These are phyloP conservation scores for Mirza zaza DNA, from an alignment of 2,113 vertebrate species.

Conservation along the genomic window DNA sequence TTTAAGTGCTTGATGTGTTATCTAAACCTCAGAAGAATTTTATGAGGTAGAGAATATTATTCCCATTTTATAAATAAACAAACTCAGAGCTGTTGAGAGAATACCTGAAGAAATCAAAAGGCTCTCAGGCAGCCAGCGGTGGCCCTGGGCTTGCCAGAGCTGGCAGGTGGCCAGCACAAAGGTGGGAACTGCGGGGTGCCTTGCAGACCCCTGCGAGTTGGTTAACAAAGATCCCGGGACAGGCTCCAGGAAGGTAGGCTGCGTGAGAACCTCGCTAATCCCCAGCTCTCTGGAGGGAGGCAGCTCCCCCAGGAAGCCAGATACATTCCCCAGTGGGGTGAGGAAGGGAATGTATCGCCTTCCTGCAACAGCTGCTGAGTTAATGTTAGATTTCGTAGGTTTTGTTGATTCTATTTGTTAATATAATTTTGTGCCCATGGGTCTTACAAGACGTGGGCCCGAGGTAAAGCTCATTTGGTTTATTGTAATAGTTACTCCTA, in stretches of 20 bases:
- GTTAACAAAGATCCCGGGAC: background rate
- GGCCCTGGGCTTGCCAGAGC: background rate
- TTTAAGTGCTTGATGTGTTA: background rate
- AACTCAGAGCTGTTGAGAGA: background rate
- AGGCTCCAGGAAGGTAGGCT: background rate
- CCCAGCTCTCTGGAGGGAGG: background rate
- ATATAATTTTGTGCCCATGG: background rate
- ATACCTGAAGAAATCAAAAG: background rate
- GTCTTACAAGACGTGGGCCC: background rate
- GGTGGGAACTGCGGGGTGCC: background rate
- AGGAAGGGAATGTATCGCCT: background rate
- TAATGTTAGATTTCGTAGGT: background rate
- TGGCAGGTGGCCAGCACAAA: background rate
- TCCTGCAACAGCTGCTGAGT: background rate
- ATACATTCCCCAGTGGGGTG: background rate
- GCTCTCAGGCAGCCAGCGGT: background rate
- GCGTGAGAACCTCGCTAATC: background rate
- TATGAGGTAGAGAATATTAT: background rate
- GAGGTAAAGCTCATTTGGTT: background rate
- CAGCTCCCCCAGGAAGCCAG: background rate
- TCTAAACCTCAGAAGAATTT: background rate
- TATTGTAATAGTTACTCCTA: background rate
- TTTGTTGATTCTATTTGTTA: conserved; percentile 2
- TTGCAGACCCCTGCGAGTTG: background rate
- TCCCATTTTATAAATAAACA: background rate